A percentile compares a stretch with the other conserved stretches of the same genome.
Conservation (phyloP, 2,888 invertebrate genomes). For the Agonopterix arenella region DNA sequence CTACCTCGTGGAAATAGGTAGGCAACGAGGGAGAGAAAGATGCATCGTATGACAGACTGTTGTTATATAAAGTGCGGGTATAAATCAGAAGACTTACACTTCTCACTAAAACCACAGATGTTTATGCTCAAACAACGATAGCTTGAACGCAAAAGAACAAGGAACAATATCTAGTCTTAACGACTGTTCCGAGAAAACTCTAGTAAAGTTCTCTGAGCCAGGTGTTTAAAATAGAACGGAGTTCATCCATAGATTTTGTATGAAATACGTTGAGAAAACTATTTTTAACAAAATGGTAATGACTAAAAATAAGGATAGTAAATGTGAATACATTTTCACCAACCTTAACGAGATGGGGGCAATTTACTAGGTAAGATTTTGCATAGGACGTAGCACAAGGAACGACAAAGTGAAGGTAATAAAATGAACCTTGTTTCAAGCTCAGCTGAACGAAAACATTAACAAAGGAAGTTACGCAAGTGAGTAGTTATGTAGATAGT, state of each 20-base stretch:
- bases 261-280: not conserved
- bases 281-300: not conserved
- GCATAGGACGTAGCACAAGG: conserved; percentile 34
- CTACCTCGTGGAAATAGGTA: not conserved
- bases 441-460: conserved; percentile 45
- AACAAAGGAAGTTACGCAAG: conserved; percentile 18
- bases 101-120: not conserved
- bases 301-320: conserved; percentile 24
- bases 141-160: too few relatives aligned
- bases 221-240: not conserved
- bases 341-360: conserved; percentile 39
- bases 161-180: too few relatives aligned
- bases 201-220: not conserved
- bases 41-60: too few relatives aligned
- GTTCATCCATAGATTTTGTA: not conserved
- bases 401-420: conserved; percentile 54
- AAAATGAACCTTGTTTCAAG: conserved; percentile 48
- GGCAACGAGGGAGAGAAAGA: too few relatives aligned
- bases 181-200: not conserved
- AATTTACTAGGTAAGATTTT: conserved; percentile 55
- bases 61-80: too few relatives aligned
- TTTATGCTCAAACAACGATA: too few relatives aligned
- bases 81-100: not conserved
- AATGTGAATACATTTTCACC: conserved; percentile 36
- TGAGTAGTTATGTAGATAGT: too few relatives aligned